phyloP scores from a whole-genome alignment of 53 echinoderm and acorn worm species.

The Paracentrotus lividus region DNA sequence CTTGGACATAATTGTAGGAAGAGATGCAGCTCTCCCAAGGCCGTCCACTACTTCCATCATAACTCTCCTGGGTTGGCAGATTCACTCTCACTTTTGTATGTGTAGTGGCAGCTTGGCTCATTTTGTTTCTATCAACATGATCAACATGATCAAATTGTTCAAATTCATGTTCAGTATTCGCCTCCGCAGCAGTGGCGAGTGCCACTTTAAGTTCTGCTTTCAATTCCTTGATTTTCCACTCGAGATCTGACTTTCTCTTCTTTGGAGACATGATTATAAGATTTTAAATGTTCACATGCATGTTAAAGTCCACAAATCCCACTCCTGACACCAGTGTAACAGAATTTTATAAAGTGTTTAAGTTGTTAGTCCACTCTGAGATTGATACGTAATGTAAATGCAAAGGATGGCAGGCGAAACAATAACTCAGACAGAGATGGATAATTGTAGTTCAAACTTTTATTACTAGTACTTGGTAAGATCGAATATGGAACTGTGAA shows the following conservation, averaged over 20 bases:
- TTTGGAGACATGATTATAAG: background rate
- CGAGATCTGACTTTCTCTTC: constrained; percentile 16
- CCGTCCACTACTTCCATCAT: background rate
- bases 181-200: background rate
- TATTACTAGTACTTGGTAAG: no score
- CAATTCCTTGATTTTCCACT: constrained; percentile 19
- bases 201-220: background rate
- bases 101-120: no score
- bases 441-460: no score
- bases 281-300: background rate
- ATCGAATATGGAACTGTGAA: no score
- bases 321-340: constrained; percentile 9
- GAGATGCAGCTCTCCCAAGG: constrained; percentile 63
- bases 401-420: no score
- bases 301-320: constrained; percentile 29
- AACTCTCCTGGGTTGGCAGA: constrained; percentile 30
- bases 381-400: no score
- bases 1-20: constrained; percentile 13
- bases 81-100: background rate
- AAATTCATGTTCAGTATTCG: background rate
- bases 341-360: no score
- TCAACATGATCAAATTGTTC: no score
- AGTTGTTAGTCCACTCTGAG: no score
- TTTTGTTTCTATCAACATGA: no score
- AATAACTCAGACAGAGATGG: no score